Base-by-base conservation (phyloP, 2,888 invertebrate genomes). In the Caenorhabditis wallacei region DNA sequence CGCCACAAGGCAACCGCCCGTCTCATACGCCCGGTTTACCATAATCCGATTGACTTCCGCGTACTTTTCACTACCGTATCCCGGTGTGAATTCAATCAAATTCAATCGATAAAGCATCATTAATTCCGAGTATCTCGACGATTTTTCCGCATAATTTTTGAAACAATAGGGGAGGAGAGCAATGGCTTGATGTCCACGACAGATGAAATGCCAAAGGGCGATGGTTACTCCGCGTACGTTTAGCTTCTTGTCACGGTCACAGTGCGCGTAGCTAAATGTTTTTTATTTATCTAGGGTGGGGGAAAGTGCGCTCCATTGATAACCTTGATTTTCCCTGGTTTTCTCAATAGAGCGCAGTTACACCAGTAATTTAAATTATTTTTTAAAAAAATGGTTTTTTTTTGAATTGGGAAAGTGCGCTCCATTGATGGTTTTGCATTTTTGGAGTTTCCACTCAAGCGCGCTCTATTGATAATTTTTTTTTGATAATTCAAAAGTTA, bases 141-240 rank as follows among this genome's bases (percentile, higher is more conserved):
- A 84, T 71, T 88, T 88, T 61, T 89, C 89, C 40, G 86, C 80
- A 71, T 86, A 89, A 40, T 80, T 78, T 69, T 88, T 88, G 83
- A 87, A 89, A 72, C 89, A 89, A 69, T 87, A 85, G 1, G 89
- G 89, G 0, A 89, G 84, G 37, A 89, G 85, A 53, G 87, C 87
- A 30, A 88, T 81, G 1, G 84, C 87, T 74, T 88, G 86, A 71
- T 89, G 89, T 13, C 89, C 89, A 0, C 84, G 80, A 26, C 85
- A 85, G 48, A 89, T 82, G 66, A 89, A 89, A 72, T 89, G 81
- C 87, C 88, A 89, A 10, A 87, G 72, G 26, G 87, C 87, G 56
- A 89, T 85, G n/a, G 87, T 86, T 26, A 87, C 85, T 2, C 89
- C 89, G 16, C 86, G 82, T 0, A 87, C 88, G 59, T 85, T 80